A percentile compares a stretch with the other conserved stretches of the same genome.
These are phyloP conservation scores for Meda fulgida DNA, from an alignment of 2,797 vertebrate genomes.

Conservation along the genomic window DNA sequence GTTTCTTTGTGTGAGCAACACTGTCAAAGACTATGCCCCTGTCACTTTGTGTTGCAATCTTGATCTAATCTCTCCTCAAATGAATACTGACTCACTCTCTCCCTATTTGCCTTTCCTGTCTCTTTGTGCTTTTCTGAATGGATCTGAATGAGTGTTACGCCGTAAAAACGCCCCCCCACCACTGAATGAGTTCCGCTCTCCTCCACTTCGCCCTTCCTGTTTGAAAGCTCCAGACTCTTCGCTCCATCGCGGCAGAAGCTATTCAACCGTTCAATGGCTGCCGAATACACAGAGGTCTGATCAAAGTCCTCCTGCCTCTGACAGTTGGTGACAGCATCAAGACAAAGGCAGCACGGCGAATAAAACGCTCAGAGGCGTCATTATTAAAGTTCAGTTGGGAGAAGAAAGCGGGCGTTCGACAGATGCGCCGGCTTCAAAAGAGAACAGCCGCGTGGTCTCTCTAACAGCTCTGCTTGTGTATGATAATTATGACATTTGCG, in stretches of 20 bases:
- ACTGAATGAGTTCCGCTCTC: constrained; percentile 33
- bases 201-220: constrained; percentile 30
- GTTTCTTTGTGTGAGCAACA: constrained; percentile 30
- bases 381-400: constrained; percentile 49
- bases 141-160: constrained; percentile 47
- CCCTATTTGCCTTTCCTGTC: constrained; percentile 43
- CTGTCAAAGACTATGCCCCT: constrained; percentile 30
- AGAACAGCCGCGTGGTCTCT: constrained; percentile 3
- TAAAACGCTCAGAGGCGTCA: constrained; percentile 16
- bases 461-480: constrained; percentile 44
- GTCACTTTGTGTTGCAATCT: constrained; percentile 41
- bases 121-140: constrained; percentile 47
- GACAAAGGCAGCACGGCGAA: constrained; percentile 28
- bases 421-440: constrained; percentile 43
- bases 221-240: constrained; percentile 21
- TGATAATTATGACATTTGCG: constrained; percentile 61
- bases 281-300: constrained; percentile 25
- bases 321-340: constrained; percentile 35
- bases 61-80: constrained; percentile 42
- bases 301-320: constrained; percentile 49
- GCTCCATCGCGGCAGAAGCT: background rate
- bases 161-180: constrained; percentile 27
- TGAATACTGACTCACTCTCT: constrained; percentile 43
- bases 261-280: constrained; percentile 40
- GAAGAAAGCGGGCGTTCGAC: constrained; percentile 32